phyloP scores from a whole-genome alignment of 2,888 invertebrate genomes.

The Pammene aurita region DNA sequence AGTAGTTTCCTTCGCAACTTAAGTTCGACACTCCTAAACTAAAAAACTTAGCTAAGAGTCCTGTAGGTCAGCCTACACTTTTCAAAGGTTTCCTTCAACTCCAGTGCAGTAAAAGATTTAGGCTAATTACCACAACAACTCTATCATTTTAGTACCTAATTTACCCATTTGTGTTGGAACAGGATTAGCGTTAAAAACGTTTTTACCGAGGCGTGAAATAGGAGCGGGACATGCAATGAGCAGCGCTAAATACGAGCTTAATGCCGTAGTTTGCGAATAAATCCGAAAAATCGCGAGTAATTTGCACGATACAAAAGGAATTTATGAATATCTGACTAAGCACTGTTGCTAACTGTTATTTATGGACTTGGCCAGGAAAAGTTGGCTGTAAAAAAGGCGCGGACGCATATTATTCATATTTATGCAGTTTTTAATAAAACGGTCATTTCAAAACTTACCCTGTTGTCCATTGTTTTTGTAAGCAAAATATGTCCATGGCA shows the following conservation, averaged over 20 bases:
- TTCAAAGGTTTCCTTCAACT: neutral
- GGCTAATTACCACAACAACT: conserved; percentile 22
- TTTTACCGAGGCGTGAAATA: conserved; percentile 34
- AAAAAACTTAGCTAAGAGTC: too few relatives aligned
- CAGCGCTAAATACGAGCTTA: conserved; percentile 30
- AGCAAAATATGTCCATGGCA: neutral
- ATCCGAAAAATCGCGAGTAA: conserved; percentile 31
- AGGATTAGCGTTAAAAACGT: conserved; percentile 32
- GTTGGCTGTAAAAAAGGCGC: conserved; percentile 19
- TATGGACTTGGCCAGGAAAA: conserved; percentile 26
- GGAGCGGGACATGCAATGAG: conserved; percentile 36
- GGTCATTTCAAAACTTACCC: neutral
- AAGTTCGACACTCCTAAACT: too few relatives aligned
- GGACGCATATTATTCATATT: conserved; percentile 24
- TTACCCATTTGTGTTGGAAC: conserved; percentile 26
- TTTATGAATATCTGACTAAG: conserved; percentile 31
- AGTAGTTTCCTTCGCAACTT: too few relatives aligned
- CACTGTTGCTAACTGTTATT: conserved; percentile 27
- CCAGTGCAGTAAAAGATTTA: neutral
- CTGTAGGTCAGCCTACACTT: too few relatives aligned
- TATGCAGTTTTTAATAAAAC: conserved; percentile 8
- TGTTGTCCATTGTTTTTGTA: neutral
- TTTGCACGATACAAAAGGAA: conserved; percentile 33
- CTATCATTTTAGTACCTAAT: conserved; percentile 30
- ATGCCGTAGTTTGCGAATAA: conserved; percentile 29